These are phyloP conservation scores for Lagopus muta DNA, from an alignment of 2,113 vertebrate genomes.

Conservation along the genomic window DNA sequence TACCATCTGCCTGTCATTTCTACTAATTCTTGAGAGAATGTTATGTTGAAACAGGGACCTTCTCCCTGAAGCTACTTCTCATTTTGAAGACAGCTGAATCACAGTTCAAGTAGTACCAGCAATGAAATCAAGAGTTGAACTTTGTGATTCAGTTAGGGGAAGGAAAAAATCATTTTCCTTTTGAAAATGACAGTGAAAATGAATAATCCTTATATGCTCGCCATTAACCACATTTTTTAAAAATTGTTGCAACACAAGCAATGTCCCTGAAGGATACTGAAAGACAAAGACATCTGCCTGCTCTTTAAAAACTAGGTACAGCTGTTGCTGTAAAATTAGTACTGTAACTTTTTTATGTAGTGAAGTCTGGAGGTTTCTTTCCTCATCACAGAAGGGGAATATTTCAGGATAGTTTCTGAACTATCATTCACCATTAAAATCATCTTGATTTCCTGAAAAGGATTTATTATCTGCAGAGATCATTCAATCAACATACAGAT, in stretches of 20 bases:
- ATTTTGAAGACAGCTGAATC: neutral
- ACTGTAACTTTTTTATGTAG: neutral
- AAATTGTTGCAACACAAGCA: neutral
- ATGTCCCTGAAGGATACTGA: neutral
- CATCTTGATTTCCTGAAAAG: neutral
- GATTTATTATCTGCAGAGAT: neutral
- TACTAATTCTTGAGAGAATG: neutral
- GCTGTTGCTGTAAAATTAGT: constrained; percentile 25
- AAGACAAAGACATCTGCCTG: constrained; percentile 14
- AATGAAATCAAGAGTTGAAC: neutral
- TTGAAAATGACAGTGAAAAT: neutral
- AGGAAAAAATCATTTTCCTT: neutral
- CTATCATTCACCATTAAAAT: neutral
- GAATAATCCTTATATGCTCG: neutral
- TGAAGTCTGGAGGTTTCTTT: constrained; percentile 19
- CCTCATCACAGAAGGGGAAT: neutral
- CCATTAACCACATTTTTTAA: neutral
- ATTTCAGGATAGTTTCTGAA: neutral
- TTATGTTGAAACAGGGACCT: neutral
- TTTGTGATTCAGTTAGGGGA: neutral
- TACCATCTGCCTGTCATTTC: neutral
- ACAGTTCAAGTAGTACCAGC: neutral
- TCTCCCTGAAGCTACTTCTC: neutral
- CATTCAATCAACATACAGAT: neutral
- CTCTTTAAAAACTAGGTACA: neutral